Evolutionary conservation across 2,113 vertebrate species (phyloP).

Genomic region (Emberiza fucata): DNA sequence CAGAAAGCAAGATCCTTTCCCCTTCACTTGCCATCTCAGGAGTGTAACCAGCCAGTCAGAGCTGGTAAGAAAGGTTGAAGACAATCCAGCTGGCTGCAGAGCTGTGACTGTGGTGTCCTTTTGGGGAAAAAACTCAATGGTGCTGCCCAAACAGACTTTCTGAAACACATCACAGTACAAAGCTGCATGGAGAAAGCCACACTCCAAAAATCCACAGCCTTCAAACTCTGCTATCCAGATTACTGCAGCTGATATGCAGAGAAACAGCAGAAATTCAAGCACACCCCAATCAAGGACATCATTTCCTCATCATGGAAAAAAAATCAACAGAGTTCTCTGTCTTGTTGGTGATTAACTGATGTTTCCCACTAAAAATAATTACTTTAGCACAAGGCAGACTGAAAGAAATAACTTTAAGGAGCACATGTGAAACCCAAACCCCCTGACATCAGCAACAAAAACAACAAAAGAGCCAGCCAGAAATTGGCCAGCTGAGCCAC

Average conservation of each 20-base stretch:
- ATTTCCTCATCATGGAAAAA: too few species aligned
- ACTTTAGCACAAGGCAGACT: background rate
- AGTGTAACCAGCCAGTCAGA: background rate
- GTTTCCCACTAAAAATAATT: background rate
- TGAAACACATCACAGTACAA: rapidly evolving
- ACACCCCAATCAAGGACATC: too few species aligned
- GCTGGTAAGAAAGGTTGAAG: background rate
- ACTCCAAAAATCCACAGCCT: background rate
- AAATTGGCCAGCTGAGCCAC: background rate
- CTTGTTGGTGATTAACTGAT: too few species aligned
- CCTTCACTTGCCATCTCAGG: background rate
- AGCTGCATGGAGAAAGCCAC: background rate
- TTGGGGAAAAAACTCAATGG: background rate
- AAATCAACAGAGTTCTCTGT: too few species aligned
- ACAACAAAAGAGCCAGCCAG: background rate
- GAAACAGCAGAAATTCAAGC: background rate
- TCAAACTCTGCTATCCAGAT: background rate
- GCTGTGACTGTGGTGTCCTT: background rate
- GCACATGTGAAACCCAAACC: background rate
- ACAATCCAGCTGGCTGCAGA: background rate
- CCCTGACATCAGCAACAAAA: background rate
- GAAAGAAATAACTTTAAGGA: background rate
- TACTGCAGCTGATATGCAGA: background rate
- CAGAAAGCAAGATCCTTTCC: background rate
- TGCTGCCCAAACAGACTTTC: background rate